These are phyloP conservation scores for Drepana falcataria DNA, from an alignment of 2,888 invertebrate genomes.

Conservation along the genomic window DNA sequence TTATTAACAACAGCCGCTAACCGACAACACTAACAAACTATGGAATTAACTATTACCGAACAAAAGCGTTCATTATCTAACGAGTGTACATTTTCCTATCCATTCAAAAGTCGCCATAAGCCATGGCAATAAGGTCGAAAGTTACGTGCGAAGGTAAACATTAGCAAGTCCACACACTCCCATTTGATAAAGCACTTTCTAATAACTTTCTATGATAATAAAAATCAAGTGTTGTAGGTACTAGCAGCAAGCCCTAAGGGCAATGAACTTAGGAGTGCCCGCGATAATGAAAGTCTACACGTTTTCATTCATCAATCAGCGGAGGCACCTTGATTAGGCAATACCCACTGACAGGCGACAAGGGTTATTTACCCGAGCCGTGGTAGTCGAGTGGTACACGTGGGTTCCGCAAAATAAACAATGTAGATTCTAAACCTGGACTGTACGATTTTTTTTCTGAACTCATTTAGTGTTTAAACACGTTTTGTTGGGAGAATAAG, in stretches of 20 bases:
- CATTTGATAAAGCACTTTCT: constrained; percentile 32
- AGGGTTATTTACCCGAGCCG: neutral
- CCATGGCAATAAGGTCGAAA: constrained; percentile 6
- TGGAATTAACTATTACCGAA: constrained; percentile 21
- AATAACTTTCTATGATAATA: constrained; percentile 37
- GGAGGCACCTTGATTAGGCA: neutral
- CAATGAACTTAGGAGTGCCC: neutral
- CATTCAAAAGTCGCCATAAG: constrained; percentile 2
- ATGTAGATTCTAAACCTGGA: too few relatives aligned
- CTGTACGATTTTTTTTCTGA: too few relatives aligned
- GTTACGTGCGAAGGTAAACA: constrained; percentile 4
- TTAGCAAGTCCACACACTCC: constrained; percentile 25
- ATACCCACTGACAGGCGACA: neutral
- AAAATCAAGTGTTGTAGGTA: constrained; percentile 26
- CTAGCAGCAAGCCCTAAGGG: constrained; percentile 7
- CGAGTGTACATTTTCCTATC: constrained; percentile 9
- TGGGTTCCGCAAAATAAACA: too few relatives aligned
- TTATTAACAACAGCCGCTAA: constrained; percentile 3
- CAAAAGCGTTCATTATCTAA: constrained; percentile 21
- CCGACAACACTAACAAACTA: constrained; percentile 5
- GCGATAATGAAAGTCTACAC: neutral
- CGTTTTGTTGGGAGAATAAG: too few relatives aligned
- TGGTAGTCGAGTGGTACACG: too few relatives aligned
- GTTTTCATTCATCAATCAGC: neutral
- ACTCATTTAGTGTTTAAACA: too few relatives aligned